Evolutionary conservation across 2,113 vertebrate species (phyloP), one percentile per base, ranked within the genome.

Genomic region (Mohoua ochrocephala): DNA sequence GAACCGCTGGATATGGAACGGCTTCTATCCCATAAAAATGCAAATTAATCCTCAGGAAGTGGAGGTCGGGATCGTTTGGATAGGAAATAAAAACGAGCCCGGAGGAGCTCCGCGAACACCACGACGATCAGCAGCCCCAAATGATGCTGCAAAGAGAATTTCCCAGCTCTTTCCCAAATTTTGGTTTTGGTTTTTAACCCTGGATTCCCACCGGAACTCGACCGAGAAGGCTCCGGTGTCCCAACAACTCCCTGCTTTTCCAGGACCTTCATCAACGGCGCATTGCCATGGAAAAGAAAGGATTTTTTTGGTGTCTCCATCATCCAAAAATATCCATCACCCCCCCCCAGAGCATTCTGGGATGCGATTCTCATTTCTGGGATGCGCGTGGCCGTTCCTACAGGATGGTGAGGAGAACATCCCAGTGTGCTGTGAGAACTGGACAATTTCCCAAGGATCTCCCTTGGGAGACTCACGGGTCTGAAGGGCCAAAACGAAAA

Each of bases 11-110:
- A 94, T 92, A 42, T 52, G 84, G 81, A 97, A 93, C 59, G 97
- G 97, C 73, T 95, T 93, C 89, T 86, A 86, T 90, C 81, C 95
- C 95, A 97, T 97, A 96, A 98, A 98, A 97, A 98, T 96, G 97
- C 67, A 97, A 96, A 98, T 96, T 20, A 92, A 92, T 59, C 89
- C 89, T 96, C 37, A 68, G 90, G 73, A 93, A 97, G 87, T 39
- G 68, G 83, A 90, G 95, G 81, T 88, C 94, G 95, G 65, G 67
- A 94, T 87, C 76, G 35, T 96, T 96, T 97, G 92, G 90, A 64
- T 15, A 92, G 96, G 63, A 97, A 97, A 97, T 91, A 83, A 93
- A 95, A 93, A 89, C 19, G 95, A 97, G 96, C 96, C 92, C 89
- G 68, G 47, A 96, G 95, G 86, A 97, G 27, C 91, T 84, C 86